These are phyloP conservation scores for Noctua fimbriata DNA, from an alignment of 2,888 invertebrate genomes.

Conservation along the genomic window DNA sequence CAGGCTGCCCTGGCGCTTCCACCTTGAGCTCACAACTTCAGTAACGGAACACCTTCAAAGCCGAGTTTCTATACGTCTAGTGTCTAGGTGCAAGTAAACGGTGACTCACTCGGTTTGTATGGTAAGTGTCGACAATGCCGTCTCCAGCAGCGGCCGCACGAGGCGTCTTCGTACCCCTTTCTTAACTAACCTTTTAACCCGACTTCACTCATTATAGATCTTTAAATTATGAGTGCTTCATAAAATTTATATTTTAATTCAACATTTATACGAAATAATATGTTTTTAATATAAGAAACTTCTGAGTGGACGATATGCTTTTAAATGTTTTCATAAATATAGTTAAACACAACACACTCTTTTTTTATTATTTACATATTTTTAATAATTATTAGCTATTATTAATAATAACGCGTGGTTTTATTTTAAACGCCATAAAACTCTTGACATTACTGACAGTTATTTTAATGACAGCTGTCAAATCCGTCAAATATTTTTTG, in stretches of 20 bases:
- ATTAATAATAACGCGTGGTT: neutral
- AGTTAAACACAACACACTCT: neutral
- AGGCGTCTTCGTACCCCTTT: too few species aligned
- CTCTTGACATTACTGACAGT: neutral
- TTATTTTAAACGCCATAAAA: neutral
- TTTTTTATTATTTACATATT: conserved; percentile 22
- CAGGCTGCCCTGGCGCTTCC: too few species aligned
- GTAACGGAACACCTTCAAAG: too few species aligned
- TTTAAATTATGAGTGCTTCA: conserved; percentile 1
- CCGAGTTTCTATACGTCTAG: too few species aligned
- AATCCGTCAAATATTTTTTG: neutral
- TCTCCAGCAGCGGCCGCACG: too few species aligned
- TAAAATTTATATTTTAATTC: neutral
- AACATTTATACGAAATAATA: neutral
- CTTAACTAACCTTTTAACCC: neutral
- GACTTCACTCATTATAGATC: conserved; percentile 3
- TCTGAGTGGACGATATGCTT: conserved; percentile 21
- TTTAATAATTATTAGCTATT: neutral
- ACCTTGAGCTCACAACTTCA: too few species aligned
- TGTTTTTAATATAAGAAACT: neutral
- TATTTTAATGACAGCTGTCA: conserved; percentile 4
- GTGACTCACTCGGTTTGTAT: too few species aligned
- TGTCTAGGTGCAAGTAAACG: too few species aligned
- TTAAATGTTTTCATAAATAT: conserved; percentile 13
- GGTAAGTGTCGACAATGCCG: too few species aligned